Evolutionary conservation across 2,888 invertebrate genomes (phyloP).

Genomic region (Conistra vaccinii): DNA sequence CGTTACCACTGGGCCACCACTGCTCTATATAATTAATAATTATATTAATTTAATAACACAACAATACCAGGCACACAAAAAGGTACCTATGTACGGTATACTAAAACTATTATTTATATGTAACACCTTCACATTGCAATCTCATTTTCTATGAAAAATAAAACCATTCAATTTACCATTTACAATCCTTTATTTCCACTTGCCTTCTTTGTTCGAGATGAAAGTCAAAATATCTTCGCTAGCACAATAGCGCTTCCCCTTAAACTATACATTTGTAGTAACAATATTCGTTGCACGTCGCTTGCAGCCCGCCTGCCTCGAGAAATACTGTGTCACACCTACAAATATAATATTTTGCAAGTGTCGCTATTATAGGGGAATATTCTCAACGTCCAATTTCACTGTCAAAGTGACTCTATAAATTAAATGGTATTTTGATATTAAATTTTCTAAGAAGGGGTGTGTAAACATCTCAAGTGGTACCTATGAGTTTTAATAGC

Average conservation of each 20-base stretch:
- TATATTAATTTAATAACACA: background rate
- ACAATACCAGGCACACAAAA: background rate
- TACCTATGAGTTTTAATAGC: background rate
- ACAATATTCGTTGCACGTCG: conserved; percentile 78
- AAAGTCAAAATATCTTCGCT: conserved; percentile 29
- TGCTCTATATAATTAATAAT: background rate
- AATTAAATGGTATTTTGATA: conserved; percentile 44
- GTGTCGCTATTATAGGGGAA: conserved; percentile 63
- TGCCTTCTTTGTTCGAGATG: conserved; percentile 7
- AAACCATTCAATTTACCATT: conserved; percentile 23
- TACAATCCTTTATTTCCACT: conserved; percentile 25
- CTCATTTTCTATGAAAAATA: conserved; percentile 1
- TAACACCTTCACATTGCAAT: background rate
- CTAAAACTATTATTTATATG: background rate
- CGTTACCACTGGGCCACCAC: too few species aligned
- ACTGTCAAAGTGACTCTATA: conserved; percentile 46
- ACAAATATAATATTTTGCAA: conserved; percentile 63
- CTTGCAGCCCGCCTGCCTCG: conserved; percentile 71
- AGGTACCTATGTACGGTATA: background rate
- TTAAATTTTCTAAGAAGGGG: conserved; percentile 38
- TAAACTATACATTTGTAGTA: conserved; percentile 71
- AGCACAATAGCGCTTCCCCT: conserved; percentile 61
- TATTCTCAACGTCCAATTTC: conserved; percentile 53
- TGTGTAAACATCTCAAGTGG: background rate
- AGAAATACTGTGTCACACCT: conserved; percentile 71